Evolutionary conservation across 2,888 invertebrate genomes (phyloP), one percentile per base, ranked within the genome.

Genomic region (Cinara cedri): DNA sequence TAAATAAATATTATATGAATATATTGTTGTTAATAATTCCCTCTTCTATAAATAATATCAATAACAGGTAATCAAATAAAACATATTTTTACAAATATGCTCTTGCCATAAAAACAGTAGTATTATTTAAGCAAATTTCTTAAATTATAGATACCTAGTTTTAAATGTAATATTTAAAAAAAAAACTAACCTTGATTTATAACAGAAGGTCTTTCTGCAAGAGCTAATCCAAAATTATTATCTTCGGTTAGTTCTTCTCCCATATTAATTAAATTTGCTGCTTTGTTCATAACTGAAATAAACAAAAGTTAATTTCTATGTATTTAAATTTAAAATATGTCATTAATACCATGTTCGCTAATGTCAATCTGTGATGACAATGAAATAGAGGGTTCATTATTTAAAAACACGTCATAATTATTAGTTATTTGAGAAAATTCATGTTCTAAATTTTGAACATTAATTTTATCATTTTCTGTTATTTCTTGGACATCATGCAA

Each of bases 351-450:
- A 62, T 78, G 78, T 42, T 78, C 60, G 13, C 49, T 60, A 16
- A 78, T 34, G 60, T 78, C 78, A 49, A 78, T 57, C 51, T 68
- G 78, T 13, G 68, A 70, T n/a, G 68, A 70, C 70, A 78, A 70
- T n/a, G 78, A 19, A 10, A 78, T 49, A 51, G 78, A 60, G 21
- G 78, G 78, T 70, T 78, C 68, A 42, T 74, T 76, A 63, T 74
- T 78, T 54, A 78, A 49, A 51, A 78, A 78, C 9, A 60, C 60
- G 46, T 76, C 66, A 46, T 75, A 75, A 55, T 66, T 63, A 19
- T 65, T 76, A 2, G 76, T 76, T 60, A 78, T 60, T 78, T 78
- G 60, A 78, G 68, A 60, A 78, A 78, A 60, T 24, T 78, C 70
- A 42, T n/a, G 60, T 51, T 68, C 68, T 8, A 78, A 70, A 2